Percentiles rank a stretch among this genome's conserved stretches.
Conservation (phyloP, 2,888 invertebrate species). For the Odontocolon sp. region DNA sequence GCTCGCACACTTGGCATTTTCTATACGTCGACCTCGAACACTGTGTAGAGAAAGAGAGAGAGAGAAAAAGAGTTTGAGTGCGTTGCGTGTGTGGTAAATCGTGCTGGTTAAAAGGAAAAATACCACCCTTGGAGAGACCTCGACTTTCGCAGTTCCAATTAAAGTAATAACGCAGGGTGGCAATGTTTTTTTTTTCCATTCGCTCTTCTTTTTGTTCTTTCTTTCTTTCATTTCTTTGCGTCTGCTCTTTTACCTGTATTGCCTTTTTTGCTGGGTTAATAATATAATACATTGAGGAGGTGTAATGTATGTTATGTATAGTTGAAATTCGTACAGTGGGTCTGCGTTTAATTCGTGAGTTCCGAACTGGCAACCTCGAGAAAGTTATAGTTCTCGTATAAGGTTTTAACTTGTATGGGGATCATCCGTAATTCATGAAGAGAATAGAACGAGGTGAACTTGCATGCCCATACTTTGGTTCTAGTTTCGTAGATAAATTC, state of each 20-base stretch:
- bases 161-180: slow-evolving; percentile 31
- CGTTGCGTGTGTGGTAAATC: slow-evolving; percentile 26
- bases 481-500: not conserved
- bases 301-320: too few species aligned
- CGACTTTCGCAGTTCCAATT: slow-evolving; percentile 33
- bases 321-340: too few species aligned
- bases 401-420: not conserved
- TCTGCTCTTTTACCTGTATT: not conserved
- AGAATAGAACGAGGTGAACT: not conserved
- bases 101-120: slow-evolving; percentile 21
- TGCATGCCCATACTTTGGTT: not conserved
- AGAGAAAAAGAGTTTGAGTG: not conserved
- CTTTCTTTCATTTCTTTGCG: not conserved
- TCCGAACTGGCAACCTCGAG: not conserved
- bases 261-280: not conserved
- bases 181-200: not conserved
- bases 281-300: not conserved
- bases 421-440: not conserved
- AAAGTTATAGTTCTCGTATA: not conserved
- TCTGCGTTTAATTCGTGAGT: too few species aligned
- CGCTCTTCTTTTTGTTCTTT: not conserved
- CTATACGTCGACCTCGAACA: slow-evolving; percentile 22
- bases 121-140: slow-evolving; percentile 22
- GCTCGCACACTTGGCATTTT: slow-evolving; percentile 10
- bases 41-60: not conserved